Evolutionary conservation across 2,888 invertebrate genomes (phyloP).

Genomic region (Diaperis boleti): DNA sequence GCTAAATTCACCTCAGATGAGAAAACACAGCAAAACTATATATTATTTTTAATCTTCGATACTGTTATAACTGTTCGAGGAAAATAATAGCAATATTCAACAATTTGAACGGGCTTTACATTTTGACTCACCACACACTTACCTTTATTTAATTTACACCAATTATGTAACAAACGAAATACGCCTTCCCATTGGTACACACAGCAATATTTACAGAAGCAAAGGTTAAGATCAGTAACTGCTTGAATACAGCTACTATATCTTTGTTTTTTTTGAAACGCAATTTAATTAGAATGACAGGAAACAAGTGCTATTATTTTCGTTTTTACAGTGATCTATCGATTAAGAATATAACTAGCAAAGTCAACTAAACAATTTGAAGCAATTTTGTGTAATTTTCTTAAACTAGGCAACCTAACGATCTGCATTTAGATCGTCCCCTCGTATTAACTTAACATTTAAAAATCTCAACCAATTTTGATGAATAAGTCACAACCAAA

Average conservation of each 20-base stretch:
- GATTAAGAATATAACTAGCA: neutral
- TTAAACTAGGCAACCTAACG: no score
- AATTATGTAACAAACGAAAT: conserved; percentile 6
- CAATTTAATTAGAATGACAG: no score
- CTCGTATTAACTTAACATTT: no score
- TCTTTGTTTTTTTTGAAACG: neutral
- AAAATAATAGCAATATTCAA: neutral
- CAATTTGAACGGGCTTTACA: neutral
- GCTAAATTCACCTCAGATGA: neutral
- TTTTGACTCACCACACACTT: neutral
- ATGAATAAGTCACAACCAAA: no score
- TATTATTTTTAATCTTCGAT: neutral
- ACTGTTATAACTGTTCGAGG: conserved; percentile 1
- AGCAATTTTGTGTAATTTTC: neutral
- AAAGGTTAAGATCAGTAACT: neutral
- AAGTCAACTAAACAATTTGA: neutral
- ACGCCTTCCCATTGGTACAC: neutral
- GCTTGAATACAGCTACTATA: neutral
- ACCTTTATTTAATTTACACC: neutral
- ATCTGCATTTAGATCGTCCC: no score
- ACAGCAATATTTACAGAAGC: neutral
- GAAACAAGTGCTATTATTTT: no score
- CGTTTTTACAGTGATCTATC: neutral
- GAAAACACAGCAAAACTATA: neutral
- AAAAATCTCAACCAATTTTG: no score